These are phyloP conservation scores for Desmodus rotundus DNA, from an alignment of 2,113 vertebrate genomes.

Conservation along the genomic window DNA sequence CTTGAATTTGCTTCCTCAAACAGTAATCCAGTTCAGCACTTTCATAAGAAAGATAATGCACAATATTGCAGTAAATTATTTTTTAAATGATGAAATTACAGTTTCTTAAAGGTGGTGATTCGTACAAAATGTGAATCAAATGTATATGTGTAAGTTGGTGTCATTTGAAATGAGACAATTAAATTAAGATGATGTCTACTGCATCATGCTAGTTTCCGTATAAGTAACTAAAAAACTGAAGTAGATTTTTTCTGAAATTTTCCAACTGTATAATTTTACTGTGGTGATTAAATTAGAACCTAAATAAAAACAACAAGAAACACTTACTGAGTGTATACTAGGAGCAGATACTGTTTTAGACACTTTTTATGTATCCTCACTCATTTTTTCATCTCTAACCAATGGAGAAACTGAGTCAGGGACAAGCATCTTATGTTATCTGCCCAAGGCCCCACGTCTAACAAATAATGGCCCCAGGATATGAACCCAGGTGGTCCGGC, in stretches of 20 bases:
- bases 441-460: background rate
- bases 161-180: background rate
- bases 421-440: background rate
- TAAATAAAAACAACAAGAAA: background rate
- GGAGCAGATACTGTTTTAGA: background rate
- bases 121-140: background rate
- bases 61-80: background rate
- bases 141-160: background rate
- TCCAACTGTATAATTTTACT: background rate
- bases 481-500: background rate
- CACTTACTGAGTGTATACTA: background rate
- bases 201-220: background rate
- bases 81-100: background rate
- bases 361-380: background rate
- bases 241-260: background rate
- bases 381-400: background rate
- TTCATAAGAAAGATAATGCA: background rate
- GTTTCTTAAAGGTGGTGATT: background rate
- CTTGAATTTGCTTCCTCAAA: background rate
- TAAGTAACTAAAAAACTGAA: background rate
- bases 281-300: background rate
- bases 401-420: background rate
- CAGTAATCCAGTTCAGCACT: background rate
- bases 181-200: background rate
- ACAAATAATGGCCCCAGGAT: background rate